phyloP scores from a whole-genome alignment of 1,140 invertebrate genomes.

The Pogonomyrmex californicus region DNA sequence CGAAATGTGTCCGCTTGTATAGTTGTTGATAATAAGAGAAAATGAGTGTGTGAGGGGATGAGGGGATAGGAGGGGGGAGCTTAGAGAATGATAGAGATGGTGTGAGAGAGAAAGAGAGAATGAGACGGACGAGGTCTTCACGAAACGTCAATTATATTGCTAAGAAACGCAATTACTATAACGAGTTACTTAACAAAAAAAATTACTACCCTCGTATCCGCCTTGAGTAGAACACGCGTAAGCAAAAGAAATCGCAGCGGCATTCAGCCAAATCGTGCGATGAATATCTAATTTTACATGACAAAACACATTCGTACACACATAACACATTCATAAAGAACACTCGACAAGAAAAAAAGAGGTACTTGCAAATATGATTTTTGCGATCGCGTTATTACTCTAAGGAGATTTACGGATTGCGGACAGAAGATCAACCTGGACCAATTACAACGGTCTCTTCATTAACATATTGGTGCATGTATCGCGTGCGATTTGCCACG shows the following conservation, averaged over 20 bases:
- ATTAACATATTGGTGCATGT: slow-evolving; percentile 32
- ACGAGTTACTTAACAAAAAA: slow-evolving; percentile 79
- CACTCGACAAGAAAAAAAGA: slow-evolving; percentile 19
- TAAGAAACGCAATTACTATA: slow-evolving; percentile 75
- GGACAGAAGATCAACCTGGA: slow-evolving; percentile 43
- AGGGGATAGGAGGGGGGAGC: slow-evolving; percentile 34
- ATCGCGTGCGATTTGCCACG: slow-evolving; percentile 59
- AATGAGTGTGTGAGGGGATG: slow-evolving; percentile 7
- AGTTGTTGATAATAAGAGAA: slow-evolving; percentile 18
- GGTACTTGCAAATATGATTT: slow-evolving; percentile 43
- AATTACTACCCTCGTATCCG: slow-evolving; percentile 66
- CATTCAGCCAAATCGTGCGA: slow-evolving; percentile 74
- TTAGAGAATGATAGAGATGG: slow-evolving; percentile 35
- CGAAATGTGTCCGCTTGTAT: slow-evolving; percentile 23
- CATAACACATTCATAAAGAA: slow-evolving; percentile 35
- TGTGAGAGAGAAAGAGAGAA: slow-evolving; percentile 20
- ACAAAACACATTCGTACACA: slow-evolving; percentile 64
- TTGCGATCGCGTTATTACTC: slow-evolving; percentile 55
- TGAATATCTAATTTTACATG: slow-evolving; percentile 74
- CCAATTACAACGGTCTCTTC: slow-evolving; percentile 55
- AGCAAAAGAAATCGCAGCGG: slow-evolving; percentile 64
- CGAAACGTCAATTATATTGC: slow-evolving; percentile 84
- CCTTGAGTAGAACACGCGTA: slow-evolving; percentile 64
- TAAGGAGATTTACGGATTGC: slow-evolving; percentile 39
- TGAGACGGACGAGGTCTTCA: slow-evolving; percentile 78